Evolutionary conservation across 2,888 invertebrate species (phyloP).

Genomic region (Pogonocherus hispidulus): DNA sequence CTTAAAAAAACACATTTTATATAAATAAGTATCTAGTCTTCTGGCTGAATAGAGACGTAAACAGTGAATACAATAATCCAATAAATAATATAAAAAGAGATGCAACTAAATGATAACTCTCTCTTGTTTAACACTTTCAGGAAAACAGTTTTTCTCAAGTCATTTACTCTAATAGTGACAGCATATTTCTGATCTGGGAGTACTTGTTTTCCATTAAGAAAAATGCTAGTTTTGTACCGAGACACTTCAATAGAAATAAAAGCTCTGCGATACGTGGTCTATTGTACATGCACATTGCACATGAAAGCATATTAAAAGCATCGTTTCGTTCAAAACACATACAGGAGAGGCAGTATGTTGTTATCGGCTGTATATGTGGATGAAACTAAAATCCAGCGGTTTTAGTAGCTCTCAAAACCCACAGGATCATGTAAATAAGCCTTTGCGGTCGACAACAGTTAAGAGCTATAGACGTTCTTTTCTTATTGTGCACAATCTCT

Average conservation of each 20-base stretch:
- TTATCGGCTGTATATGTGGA: background rate
- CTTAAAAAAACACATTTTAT: too few relatives aligned
- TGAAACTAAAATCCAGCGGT: background rate
- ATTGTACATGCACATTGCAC: conserved; percentile 9
- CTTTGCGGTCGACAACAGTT: too few relatives aligned
- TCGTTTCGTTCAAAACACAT: background rate
- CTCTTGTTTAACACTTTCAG: conserved; percentile 9
- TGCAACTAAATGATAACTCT: too few relatives aligned
- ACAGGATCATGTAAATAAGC: too few relatives aligned
- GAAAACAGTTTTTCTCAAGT: conserved; percentile 6
- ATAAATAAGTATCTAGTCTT: too few relatives aligned
- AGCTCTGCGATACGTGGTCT: background rate
- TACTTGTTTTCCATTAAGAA: conserved; percentile 26
- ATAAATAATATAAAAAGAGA: too few relatives aligned
- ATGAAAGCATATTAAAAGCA: conserved; percentile 18
- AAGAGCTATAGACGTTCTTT: too few relatives aligned
- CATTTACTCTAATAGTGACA: background rate
- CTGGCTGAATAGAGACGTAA: too few relatives aligned
- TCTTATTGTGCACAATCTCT: too few relatives aligned
- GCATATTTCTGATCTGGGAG: conserved; percentile 14
- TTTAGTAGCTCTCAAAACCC: background rate
- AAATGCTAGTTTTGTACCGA: conserved; percentile 9
- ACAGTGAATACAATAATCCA: too few relatives aligned
- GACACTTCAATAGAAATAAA: conserved; percentile 12
- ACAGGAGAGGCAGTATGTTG: background rate